phyloP scores from a whole-genome alignment of 2,797 vertebrate species.

The Harpagifer antarcticus region DNA sequence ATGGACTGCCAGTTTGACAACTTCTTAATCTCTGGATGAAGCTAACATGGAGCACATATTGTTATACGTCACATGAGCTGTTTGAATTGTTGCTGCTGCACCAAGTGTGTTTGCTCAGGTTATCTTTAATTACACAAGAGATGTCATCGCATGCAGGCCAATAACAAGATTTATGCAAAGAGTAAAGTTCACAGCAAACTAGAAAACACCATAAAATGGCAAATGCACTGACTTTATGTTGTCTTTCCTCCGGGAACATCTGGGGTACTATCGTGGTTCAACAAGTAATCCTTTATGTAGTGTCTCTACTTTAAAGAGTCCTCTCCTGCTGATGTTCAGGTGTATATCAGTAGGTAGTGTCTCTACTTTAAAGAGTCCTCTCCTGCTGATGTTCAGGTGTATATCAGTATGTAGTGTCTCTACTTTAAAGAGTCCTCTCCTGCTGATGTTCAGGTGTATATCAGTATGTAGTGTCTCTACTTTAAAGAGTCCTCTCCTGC shows the following conservation, averaged over 20 bases:
- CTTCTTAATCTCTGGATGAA: too few species aligned
- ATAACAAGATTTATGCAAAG: conserved; percentile 18
- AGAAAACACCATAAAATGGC: background rate
- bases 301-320: too few species aligned
- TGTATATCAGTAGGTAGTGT: too few species aligned
- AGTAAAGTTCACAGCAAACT: background rate
- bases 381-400: too few species aligned
- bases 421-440: too few species aligned
- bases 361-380: too few species aligned
- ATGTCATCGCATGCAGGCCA: background rate
- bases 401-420: too few species aligned
- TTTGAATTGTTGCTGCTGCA: background rate
- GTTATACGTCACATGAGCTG: conserved; percentile 1
- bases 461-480: too few species aligned
- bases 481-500: too few species aligned
- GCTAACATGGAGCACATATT: conserved; percentile 1
- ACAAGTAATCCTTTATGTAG: background rate
- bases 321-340: too few species aligned
- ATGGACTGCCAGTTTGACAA: background rate
- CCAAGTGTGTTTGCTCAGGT: conserved; percentile 21
- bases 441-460: too few species aligned
- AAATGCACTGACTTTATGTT: conserved; percentile 8
- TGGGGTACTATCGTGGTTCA: background rate
- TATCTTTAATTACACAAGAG: conserved; percentile 21
- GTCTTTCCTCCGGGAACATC: conserved; percentile 1